phyloP scores from a whole-genome alignment of 1,140 invertebrate species.

The Carposina sasakii region DNA sequence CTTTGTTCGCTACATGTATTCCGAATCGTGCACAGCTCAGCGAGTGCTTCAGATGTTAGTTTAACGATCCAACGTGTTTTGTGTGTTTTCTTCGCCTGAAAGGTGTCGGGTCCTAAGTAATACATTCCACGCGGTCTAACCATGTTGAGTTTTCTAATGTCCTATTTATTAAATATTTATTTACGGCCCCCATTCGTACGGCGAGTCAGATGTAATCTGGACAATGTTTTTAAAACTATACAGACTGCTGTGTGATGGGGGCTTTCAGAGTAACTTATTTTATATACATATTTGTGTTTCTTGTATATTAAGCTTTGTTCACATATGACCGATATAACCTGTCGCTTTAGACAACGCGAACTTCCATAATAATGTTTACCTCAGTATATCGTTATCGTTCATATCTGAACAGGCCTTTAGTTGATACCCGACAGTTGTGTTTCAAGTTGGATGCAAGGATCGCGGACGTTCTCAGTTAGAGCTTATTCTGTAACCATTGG shows the following conservation, averaged over 20 bases:
- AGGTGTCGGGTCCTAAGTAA: constrained; percentile 64
- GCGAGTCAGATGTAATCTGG: constrained; percentile 65
- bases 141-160: constrained; percentile 57
- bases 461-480: constrained; percentile 48
- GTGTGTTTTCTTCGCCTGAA: constrained; percentile 55
- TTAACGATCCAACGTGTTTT: no score
- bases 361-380: no score
- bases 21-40: no score
- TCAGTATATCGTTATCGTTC: no score
- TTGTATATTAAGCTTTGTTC: no score
- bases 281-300: constrained; percentile 10
- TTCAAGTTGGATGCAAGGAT: constrained; percentile 11
- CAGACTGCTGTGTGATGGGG: constrained; percentile 28
- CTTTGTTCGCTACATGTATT: constrained; percentile 32
- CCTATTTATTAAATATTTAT: constrained; percentile 28
- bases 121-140: constrained; percentile 68
- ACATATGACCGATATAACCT: no score
- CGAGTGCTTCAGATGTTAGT: no score
- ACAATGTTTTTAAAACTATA: constrained; percentile 52
- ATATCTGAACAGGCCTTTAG: no score
- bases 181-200: constrained; percentile 16
- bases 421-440: no score
- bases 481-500: constrained; percentile 53
- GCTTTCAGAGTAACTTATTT: constrained; percentile 10
- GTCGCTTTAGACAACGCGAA: no score